phyloP scores from a whole-genome alignment of 2,797 vertebrate species.

The Gastrophryne carolinensis region DNA sequence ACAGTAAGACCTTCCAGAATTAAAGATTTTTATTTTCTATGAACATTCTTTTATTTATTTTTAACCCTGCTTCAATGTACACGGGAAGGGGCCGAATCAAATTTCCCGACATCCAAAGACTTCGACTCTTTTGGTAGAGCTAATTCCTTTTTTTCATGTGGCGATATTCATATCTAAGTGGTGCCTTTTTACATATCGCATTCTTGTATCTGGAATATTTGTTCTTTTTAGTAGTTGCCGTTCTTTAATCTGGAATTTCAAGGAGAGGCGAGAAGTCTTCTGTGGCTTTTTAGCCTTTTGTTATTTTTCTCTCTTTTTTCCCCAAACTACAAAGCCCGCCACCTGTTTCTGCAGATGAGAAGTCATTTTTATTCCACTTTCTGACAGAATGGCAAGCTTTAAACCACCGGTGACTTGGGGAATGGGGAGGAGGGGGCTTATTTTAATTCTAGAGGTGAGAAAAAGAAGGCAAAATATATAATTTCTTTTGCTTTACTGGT shows the following conservation, averaged over 20 bases:
- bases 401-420: slow-evolving; percentile 8
- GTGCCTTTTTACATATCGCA: slow-evolving; percentile 30
- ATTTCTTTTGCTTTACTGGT: background rate
- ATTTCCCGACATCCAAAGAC: background rate
- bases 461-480: background rate
- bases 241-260: slow-evolving; percentile 50
- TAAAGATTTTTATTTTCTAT: background rate
- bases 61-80: slow-evolving; percentile 18
- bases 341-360: slow-evolving; percentile 38
- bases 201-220: slow-evolving; percentile 45
- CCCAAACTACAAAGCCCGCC: slow-evolving; percentile 27
- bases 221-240: slow-evolving; percentile 42
- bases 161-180: slow-evolving; percentile 24
- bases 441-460: slow-evolving; percentile 7
- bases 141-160: slow-evolving; percentile 38
- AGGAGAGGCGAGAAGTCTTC: slow-evolving; percentile 34
- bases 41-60: slow-evolving; percentile 2
- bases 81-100: slow-evolving; percentile 6
- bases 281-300: slow-evolving; percentile 25
- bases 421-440: background rate
- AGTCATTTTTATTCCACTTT: slow-evolving; percentile 14
- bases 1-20: background rate
- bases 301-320: slow-evolving; percentile 5
- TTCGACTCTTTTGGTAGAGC: background rate
- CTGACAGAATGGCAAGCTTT: slow-evolving; percentile 15